Base-by-base conservation (phyloP, 1,140 invertebrate species). In the Formica selysi region DNA sequence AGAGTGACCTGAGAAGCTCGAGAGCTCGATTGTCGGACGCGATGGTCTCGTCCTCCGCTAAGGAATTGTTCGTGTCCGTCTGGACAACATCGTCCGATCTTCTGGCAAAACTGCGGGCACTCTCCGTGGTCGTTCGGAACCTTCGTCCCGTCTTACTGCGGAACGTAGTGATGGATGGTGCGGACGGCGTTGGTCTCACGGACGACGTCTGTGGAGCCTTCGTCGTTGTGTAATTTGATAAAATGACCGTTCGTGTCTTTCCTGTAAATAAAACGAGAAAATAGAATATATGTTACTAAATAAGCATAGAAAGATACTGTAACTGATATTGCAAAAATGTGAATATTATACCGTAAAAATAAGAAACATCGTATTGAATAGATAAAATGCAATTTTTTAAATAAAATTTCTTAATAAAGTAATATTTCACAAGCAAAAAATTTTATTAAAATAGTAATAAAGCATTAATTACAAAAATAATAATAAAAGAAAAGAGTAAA, bases 1-100 rank as follows among this genome's bases (percentile, higher is more conserved):
- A 98, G 73, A 98, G 95, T 83, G 97, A 97, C 94, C 97, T 97
- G 89, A 98, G 96, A 87, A 98, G 95, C 94, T 98, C 97, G 83
- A 98, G 95, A 2, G 97, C 97, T 93, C 98, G 96, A 4, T 96
- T 96, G 91, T 98, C 97, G 13, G 97, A 97, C 83, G 94, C 90
- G 88, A 95, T 95, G 11, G 92, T 87, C 54, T 95, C 95, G 3
- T 95, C 93, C 81, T 91, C 91, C 41, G 94, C 90, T 3, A 94
- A 85, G 1, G 94, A 92, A 90, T 95, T 93, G 91, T 95, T 95
- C 7, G 94, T 95, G 89, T 96, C 95, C 26, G 91, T 19, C 16
- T 51, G 76, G 0, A 76, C 62, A 19, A 29, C 74, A 7, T 92
- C 91, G 3, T 92, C 91, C 13, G 89, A 87, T 84, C 87, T 91